Percentiles rank a stretch among this genome's conserved stretches.
phyloP scores from a whole-genome alignment of 1,140 invertebrate species.

The Zaprionus kolodkinae region DNA sequence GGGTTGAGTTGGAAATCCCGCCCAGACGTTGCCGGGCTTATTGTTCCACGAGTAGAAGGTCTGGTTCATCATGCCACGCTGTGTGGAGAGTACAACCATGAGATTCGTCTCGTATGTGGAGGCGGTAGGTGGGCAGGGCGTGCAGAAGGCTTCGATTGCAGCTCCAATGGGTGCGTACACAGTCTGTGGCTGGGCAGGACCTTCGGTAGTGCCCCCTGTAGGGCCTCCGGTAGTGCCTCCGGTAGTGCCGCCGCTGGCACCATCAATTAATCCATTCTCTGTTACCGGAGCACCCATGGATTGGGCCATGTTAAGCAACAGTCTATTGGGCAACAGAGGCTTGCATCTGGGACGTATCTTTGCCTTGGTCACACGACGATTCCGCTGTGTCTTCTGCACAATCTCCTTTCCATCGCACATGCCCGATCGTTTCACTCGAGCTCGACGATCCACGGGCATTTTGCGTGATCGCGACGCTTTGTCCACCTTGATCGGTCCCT shows the following conservation, averaged over 20 bases:
- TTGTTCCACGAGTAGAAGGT: not conserved
- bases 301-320: not conserved
- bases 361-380: not conserved
- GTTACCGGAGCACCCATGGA: too few relatives aligned
- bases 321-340: not conserved
- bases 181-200: too few relatives aligned
- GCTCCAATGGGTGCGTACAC: not conserved
- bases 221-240: too few relatives aligned
- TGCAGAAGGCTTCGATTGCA: not conserved
- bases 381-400: not conserved
- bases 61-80: not conserved
- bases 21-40: not conserved
- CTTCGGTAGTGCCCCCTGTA: too few relatives aligned
- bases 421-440: not conserved
- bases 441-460: too few relatives aligned
- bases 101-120: not conserved
- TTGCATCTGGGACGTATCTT: not conserved
- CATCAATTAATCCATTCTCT: too few relatives aligned
- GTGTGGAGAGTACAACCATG: not conserved
- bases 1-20: not conserved
- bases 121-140: too few relatives aligned
- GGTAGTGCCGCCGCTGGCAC: too few relatives aligned
- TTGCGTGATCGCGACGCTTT: not conserved
- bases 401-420: not conserved
- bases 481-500: not conserved